A percentile compares a stretch with the other conserved stretches of the same genome.
Evolutionary conservation across 2,888 invertebrate genomes (phyloP).

Genomic region (Panopea generosa): DNA sequence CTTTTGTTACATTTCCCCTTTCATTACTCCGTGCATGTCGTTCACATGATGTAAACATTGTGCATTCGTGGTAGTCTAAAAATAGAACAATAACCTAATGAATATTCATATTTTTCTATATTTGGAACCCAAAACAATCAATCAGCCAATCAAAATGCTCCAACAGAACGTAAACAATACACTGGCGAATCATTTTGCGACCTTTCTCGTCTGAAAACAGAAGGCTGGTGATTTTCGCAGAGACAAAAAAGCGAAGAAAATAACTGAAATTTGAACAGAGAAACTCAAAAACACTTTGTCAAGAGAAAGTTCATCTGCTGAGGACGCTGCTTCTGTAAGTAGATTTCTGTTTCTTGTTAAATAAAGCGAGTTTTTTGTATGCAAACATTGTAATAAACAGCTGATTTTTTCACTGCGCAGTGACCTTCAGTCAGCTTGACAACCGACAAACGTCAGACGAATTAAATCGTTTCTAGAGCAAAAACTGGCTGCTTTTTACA

Average conservation of each 20-base stretch:
- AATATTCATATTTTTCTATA: slow-evolving; percentile 74
- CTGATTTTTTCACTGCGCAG: slow-evolving; percentile 50
- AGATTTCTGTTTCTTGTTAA: neutral
- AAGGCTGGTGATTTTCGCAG: slow-evolving; percentile 22
- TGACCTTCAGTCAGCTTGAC: slow-evolving; percentile 64
- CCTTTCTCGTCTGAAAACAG: slow-evolving; percentile 47
- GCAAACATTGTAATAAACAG: slow-evolving; percentile 29
- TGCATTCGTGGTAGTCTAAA: slow-evolving; percentile 22
- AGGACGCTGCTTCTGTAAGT: slow-evolving; percentile 11
- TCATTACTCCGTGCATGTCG: no score
- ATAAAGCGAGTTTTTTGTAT: neutral
- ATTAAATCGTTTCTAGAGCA: neutral
- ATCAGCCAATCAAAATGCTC: slow-evolving; percentile 65
- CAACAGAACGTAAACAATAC: slow-evolving; percentile 69
- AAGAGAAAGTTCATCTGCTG: slow-evolving; percentile 15
- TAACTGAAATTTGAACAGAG: neutral
- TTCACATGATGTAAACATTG: slow-evolving; percentile 51
- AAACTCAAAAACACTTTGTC: slow-evolving; percentile 21
- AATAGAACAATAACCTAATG: slow-evolving; percentile 58
- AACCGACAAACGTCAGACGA: slow-evolving; percentile 62
- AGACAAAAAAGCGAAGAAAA: slow-evolving; percentile 8
- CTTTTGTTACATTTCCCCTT: no score
- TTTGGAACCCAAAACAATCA: slow-evolving; percentile 55
- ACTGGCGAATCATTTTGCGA: slow-evolving; percentile 52
- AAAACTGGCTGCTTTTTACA: neutral